Conservation (phyloP, 1,140 invertebrate genomes). For the Eupristina koningsbergeri region DNA sequence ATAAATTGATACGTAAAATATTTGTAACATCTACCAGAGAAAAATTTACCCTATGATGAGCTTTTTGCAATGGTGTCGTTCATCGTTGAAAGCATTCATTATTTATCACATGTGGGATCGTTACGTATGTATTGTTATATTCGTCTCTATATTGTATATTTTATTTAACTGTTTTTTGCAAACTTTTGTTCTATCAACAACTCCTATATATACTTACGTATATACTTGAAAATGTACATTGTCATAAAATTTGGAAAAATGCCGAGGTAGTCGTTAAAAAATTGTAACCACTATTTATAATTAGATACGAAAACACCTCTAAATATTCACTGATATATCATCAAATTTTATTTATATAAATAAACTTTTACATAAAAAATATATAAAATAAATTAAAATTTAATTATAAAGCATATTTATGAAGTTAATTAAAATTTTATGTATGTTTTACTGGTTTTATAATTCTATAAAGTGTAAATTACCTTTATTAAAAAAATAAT, state of each 20-base stretch:
- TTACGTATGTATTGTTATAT: conserved; percentile 8
- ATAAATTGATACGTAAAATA: background rate
- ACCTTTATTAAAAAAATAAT: no score
- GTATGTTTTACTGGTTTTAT: no score
- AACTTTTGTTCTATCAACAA: background rate
- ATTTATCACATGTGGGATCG: conserved; percentile 33
- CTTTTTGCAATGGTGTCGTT: background rate
- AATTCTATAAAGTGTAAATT: no score
- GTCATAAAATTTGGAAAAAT: background rate
- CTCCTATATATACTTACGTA: no score
- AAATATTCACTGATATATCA: background rate
- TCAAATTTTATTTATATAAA: no score
- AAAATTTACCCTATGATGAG: background rate
- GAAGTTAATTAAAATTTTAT: no score
- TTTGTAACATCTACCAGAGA: background rate
- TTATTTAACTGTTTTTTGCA: background rate
- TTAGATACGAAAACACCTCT: background rate
- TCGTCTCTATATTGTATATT: no score
- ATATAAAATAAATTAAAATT: no score
- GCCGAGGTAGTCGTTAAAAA: background rate
- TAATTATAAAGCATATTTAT: no score
- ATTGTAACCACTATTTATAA: background rate
- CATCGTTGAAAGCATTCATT: background rate
- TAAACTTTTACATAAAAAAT: no score
- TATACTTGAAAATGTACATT: background rate